phyloP scores from a whole-genome alignment of 2,888 invertebrate genomes.

The Amphimallon solstitiale region DNA sequence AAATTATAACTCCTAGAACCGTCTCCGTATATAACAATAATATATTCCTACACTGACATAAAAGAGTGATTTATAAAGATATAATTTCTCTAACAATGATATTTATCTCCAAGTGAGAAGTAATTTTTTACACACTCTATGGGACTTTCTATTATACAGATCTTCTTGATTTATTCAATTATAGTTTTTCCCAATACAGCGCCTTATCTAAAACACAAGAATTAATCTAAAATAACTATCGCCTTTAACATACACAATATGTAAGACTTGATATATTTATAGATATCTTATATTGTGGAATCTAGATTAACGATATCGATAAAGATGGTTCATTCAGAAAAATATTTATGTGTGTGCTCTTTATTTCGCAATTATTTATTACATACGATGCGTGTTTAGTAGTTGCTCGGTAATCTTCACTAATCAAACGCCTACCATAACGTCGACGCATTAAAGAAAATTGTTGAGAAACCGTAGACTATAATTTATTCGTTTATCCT shows the following conservation, averaged over 20 bases:
- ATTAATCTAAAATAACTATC: not conserved
- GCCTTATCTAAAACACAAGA: not conserved
- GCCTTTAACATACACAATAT: not conserved
- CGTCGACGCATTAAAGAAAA: too few relatives aligned
- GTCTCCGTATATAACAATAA: conserved; percentile 34
- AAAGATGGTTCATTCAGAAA: too few relatives aligned
- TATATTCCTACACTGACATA: conserved; percentile 28
- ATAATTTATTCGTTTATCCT: too few relatives aligned
- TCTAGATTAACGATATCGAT: too few relatives aligned
- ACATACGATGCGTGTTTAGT: too few relatives aligned
- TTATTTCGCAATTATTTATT: too few relatives aligned
- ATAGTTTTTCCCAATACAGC: not conserved
- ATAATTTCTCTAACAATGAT: conserved; percentile 27
- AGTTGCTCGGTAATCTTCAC: too few relatives aligned
- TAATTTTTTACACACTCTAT: conserved; percentile 7
- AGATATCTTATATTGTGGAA: too few relatives aligned
- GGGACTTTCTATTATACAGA: not conserved
- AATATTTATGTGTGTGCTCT: too few relatives aligned
- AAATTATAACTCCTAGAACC: conserved; percentile 23
- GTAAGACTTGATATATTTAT: too few relatives aligned
- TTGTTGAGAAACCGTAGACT: too few relatives aligned
- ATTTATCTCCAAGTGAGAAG: conserved; percentile 7
- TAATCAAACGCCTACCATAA: too few relatives aligned
- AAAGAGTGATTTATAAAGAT: conserved; percentile 20
- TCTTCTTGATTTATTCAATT: conserved; percentile 9